These are phyloP conservation scores for Ivindomyrus marchei DNA, from an alignment of 2,113 vertebrate species.

Conservation along the genomic window DNA sequence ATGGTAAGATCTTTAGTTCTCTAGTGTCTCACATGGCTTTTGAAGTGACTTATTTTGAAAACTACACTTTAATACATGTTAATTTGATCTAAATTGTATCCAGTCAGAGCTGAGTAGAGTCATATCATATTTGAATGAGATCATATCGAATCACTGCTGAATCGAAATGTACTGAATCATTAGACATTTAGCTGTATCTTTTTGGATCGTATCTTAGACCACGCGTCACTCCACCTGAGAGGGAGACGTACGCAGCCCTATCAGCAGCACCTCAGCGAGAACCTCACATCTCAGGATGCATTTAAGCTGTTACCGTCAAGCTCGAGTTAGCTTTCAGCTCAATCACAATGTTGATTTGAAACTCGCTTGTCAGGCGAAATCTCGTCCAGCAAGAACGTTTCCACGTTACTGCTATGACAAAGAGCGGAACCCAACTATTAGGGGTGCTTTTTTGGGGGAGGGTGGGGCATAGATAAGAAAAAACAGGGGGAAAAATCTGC, in stretches of 20 bases:
- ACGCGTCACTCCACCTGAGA: not conserved
- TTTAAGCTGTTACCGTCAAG: not conserved
- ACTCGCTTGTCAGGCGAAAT: not conserved
- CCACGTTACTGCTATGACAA: too few relatives aligned
- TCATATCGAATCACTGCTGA: not conserved
- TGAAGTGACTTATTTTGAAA: not conserved
- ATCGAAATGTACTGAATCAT: not conserved
- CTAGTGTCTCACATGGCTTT: not conserved
- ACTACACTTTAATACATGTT: not conserved
- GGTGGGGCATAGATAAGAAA: too few relatives aligned
- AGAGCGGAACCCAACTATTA: too few relatives aligned
- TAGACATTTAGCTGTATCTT: not conserved
- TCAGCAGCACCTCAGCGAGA: not conserved
- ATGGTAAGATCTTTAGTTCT: not conserved
- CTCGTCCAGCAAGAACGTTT: not conserved
- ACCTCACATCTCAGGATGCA: not conserved
- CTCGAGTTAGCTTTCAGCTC: not conserved
- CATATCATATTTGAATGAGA: not conserved
- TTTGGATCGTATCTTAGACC: not conserved
- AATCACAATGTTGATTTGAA: not conserved
- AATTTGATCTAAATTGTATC: not conserved
- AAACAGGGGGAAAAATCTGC: too few relatives aligned
- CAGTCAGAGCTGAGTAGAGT: not conserved
- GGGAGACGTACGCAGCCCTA: not conserved
- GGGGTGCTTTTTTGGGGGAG: too few relatives aligned